phyloP scores from a whole-genome alignment of 1,140 invertebrate species.

The Galleria mellonella region DNA sequence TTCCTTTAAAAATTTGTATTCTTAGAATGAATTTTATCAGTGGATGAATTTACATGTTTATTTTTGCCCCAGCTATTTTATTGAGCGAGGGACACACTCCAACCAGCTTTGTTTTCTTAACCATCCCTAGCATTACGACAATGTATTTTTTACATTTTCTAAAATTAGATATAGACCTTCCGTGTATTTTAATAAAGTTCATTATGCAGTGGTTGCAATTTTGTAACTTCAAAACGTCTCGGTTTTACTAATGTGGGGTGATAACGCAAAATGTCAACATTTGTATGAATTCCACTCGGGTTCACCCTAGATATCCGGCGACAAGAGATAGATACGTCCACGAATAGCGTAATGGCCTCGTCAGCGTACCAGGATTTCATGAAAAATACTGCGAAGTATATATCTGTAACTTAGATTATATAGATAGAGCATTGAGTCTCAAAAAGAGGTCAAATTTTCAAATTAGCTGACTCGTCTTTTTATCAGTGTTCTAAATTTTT shows the following conservation, averaged over 20 bases:
- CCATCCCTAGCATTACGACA: conserved; percentile 8
- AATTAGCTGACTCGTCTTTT: too few relatives aligned
- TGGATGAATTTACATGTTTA: too few relatives aligned
- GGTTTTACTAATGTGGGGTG: conserved; percentile 21
- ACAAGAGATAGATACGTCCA: conserved; percentile 29
- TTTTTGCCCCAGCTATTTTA: too few relatives aligned
- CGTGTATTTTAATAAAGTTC: not conserved
- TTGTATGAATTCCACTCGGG: conserved; percentile 26
- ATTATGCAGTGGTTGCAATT: not conserved
- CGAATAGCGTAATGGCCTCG: not conserved
- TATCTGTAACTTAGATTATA: too few relatives aligned
- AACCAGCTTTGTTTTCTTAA: conserved; percentile 16
- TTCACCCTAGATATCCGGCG: conserved; percentile 37
- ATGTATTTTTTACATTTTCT: not conserved
- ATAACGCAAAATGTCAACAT: conserved; percentile 46
- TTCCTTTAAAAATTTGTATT: too few relatives aligned
- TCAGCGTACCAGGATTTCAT: too few relatives aligned
- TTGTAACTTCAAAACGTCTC: not conserved
- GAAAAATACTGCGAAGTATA: too few relatives aligned
- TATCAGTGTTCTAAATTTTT: too few relatives aligned
- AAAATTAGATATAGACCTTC: not conserved
- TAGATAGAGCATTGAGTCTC: too few relatives aligned
- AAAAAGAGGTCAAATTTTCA: too few relatives aligned
- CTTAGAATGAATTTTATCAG: too few relatives aligned
- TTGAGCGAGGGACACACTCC: not conserved